Base-by-base conservation (phyloP, 2,888 invertebrate species). In the Morpho achilles region DNA sequence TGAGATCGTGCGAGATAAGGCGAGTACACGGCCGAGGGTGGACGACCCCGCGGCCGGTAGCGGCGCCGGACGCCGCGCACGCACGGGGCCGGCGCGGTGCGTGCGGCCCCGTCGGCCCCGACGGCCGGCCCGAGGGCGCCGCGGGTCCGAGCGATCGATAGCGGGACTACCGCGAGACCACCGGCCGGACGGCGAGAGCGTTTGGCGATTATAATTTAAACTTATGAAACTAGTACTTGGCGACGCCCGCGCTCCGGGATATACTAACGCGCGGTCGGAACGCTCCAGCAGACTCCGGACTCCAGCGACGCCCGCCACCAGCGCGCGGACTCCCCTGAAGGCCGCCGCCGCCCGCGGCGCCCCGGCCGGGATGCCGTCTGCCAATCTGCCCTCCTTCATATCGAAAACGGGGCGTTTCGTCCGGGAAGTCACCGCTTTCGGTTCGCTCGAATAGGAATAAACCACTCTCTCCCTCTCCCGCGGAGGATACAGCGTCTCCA, bases 391-490 rank as follows among this genome's bases (percentile, higher is more conserved):
- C 23, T 67, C 67, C 40, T 70, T 72, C 51, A 65, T 72, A 48
- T 71, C 76, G 3, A 62, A 54, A 7, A 67, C 52, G 1, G 74
- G 68, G 1, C 78, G 77, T 56, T 71, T 74, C 40, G 67, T 46
- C 4, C 82, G 75, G 22, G 76, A 67, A 10, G 77, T 75, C 44
- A 93, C 80, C 43, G 92, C 91, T 67, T 92, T 84, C 3, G 94
- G 94, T 69, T 91, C 91, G 75, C 94, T 94, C 41, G 93, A 91
- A 75, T 93, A 95, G 47, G 94, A 93, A 74, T 94, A 95, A 63
- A 94, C 82, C 69, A 92, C 80, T 65, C 77, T 73, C 56, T 79
- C 77, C 16, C 75, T 70, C 63, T 81, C 76, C 52, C 73, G 72
- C 54, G 77, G 61, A 51, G 84, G 76, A 76, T 87, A 82, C 66